Base-by-base conservation (phyloP, 1,140 invertebrate species). In the Globodera rostochiensis region DNA sequence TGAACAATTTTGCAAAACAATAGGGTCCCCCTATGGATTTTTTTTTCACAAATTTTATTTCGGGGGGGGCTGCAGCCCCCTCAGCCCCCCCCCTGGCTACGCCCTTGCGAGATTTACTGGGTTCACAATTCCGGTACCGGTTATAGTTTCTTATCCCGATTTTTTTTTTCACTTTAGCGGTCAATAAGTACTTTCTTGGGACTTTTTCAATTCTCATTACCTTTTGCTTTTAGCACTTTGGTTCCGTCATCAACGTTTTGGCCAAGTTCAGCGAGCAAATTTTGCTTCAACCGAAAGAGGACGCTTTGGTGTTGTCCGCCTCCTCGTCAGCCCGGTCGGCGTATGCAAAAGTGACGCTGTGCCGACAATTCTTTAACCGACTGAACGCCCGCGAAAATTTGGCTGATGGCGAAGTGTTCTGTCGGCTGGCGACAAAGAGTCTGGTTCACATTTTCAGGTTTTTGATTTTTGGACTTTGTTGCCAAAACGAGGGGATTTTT, bases 231-330 rank as follows among this genome's bases (percentile, higher is more conserved):
- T 46, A 78, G 76, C 47, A 53, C 66, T 78, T 78, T 49, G 25
- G 60, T 21, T 53, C 50, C 3, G 76, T 70, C 46, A 67, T 78
- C 66, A 78, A 46, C 66, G 76, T 78, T 67, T 70, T 78, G 66
- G 53, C 76, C n/a, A 78, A 78, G 70, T 69, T 80, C 69, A 80
- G 70, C 9, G 79, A 80, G 45, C 79, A 80, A 64, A 73, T 80
- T 36, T n/a, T 75, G 11, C 46, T 80, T 15, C 70, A 80, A 6
- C 79, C 79, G 49, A 25, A 45, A 21, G 49, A 47, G 6, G 77
- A 80, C 13, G 49, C 77, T 80, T 69, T 80, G 53, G 21, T 80
- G 46, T 49, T 80, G 76, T 64, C 36, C 9, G 79, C 79, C 45
- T 80, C 49, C 11, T 71, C 67, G 21, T 75, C 70, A 7, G 64